Evolutionary conservation across 2,113 vertebrate species (phyloP).

Genomic region (Eulemur rufifrons): DNA sequence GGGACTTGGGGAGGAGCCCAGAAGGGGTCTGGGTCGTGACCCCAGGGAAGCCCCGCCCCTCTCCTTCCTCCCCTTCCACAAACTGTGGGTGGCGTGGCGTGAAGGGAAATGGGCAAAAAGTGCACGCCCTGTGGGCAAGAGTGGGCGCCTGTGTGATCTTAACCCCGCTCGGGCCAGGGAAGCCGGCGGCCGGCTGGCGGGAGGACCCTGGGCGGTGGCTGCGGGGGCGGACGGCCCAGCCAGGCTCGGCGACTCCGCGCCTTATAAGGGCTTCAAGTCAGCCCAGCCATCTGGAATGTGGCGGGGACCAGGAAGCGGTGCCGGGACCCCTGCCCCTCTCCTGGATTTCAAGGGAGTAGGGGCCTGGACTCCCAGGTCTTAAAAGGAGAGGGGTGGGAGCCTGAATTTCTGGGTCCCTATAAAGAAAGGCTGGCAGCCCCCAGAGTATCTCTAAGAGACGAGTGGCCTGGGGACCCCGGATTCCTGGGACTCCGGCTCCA

Average conservation of each 20-base stretch:
- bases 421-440: not conserved
- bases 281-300: not conserved
- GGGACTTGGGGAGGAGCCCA: not conserved
- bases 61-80: not conserved
- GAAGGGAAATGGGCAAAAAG: not conserved
- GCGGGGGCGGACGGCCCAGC: not conserved
- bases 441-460: not conserved
- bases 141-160: not conserved
- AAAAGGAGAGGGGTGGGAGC: not conserved
- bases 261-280: constrained; percentile 65
- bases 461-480: not conserved
- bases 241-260: not conserved
- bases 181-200: rapidly evolving
- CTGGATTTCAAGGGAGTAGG: not conserved
- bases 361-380: not conserved
- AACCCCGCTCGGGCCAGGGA: rapidly evolving
- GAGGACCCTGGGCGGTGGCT: constrained; percentile 31
- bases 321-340: not conserved
- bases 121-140: not conserved
- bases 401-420: not conserved
- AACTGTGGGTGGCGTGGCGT: not conserved
- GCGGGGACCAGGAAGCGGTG: not conserved
- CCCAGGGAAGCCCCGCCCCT: not conserved
- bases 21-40: not conserved
- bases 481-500: not conserved